Evolutionary conservation across 1,140 invertebrate species (phyloP).

Genomic region (Drosophila persimilis): DNA sequence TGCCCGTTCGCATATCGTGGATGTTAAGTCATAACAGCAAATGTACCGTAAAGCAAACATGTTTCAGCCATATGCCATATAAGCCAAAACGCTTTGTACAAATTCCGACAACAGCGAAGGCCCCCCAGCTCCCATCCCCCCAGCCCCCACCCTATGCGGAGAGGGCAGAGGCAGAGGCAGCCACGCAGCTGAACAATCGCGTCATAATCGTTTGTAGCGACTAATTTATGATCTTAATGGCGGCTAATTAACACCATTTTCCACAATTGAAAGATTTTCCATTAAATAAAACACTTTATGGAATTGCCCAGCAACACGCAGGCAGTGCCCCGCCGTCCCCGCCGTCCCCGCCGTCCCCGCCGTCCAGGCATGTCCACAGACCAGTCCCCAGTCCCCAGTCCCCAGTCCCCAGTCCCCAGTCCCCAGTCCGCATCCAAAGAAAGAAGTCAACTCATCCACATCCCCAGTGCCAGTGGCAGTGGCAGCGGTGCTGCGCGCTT

Average conservation of each 20-base stretch:
- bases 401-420: constrained; percentile 2
- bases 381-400: constrained; percentile 1
- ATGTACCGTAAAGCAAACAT: constrained; percentile 79
- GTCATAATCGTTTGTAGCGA: constrained; percentile 80
- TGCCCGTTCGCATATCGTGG: constrained; percentile 20
- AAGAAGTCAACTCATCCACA: constrained; percentile 61
- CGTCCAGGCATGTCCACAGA: background rate
- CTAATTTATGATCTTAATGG: constrained; percentile 82
- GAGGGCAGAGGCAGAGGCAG: background rate
- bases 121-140: no score
- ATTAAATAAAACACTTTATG: constrained; percentile 82
- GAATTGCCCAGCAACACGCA: constrained; percentile 76
- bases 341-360: no score
- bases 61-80: constrained; percentile 64
- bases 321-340: background rate
- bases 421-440: constrained; percentile 18
- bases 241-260: constrained; percentile 80
- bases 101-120: constrained; percentile 33
- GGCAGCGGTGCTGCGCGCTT: constrained; percentile 39
- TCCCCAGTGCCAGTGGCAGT: constrained; percentile 32
- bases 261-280: constrained; percentile 82
- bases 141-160: no score
- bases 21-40: constrained; percentile 73
- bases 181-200: constrained; percentile 57
- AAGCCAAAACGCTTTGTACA: constrained; percentile 59